Evolutionary conservation across 2,113 vertebrate species (phyloP).

Genomic region (Burhinus oedicnemus): DNA sequence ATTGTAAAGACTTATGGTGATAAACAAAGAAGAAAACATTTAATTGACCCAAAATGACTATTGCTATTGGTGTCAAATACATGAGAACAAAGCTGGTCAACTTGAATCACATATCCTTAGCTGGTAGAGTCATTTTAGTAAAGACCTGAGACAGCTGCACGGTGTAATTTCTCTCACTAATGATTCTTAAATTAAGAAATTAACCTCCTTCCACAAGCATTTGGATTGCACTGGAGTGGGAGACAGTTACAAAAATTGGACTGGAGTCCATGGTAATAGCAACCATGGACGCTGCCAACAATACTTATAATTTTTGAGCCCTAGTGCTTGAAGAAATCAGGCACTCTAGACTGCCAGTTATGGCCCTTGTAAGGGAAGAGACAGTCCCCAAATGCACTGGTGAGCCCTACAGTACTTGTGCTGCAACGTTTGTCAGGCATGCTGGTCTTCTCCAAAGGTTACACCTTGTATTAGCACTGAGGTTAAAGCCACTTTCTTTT

Average conservation of each 20-base stretch:
- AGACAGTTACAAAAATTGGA: conserved; percentile 63
- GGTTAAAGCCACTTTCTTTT: not conserved
- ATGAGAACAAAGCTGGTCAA: conserved; percentile 40
- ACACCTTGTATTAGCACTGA: not conserved
- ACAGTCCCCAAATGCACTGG: not conserved
- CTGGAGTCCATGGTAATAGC: not conserved
- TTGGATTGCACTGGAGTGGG: conserved; percentile 27
- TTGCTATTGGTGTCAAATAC: conserved; percentile 24
- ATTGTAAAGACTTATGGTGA: conserved; percentile 28
- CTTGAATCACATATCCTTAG: conserved; percentile 35
- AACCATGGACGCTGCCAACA: not conserved
- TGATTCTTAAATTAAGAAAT: conserved; percentile 71
- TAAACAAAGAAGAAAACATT: conserved; percentile 60
- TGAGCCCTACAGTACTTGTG: not conserved
- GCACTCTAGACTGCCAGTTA: not conserved
- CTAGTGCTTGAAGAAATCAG: not conserved
- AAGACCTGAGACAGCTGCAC: conserved; percentile 50
- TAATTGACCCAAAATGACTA: conserved; percentile 55
- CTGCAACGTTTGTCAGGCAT: not conserved
- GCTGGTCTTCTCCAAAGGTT: not conserved
- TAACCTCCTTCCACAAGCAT: conserved; percentile 55
- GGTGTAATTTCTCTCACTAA: conserved; percentile 67
- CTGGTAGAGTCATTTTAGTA: conserved; percentile 19
- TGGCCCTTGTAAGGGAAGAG: not conserved
- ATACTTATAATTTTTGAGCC: not conserved